A percentile compares a stretch with the other conserved stretches of the same genome.
Conservation (phyloP, 2,113 vertebrate genomes). For the Charadrius vociferus region DNA sequence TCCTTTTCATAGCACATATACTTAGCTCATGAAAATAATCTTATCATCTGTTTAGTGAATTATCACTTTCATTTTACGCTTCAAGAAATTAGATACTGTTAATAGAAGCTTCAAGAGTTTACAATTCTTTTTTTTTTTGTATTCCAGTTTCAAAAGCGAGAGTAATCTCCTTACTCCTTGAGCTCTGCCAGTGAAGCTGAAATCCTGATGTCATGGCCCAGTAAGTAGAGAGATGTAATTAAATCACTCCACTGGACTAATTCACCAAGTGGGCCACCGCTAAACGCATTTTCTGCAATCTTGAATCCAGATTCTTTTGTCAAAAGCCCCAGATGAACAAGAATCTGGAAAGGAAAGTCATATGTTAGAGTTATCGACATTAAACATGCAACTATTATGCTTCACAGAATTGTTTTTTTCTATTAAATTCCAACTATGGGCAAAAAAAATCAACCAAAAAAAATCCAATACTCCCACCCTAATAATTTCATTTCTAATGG, state of each 20-base stretch:
- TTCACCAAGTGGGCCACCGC: constrained; percentile 95
- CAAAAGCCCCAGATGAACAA: constrained; percentile 95
- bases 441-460: not conserved
- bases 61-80: constrained; percentile 73
- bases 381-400: not conserved
- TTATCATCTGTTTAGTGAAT: constrained; percentile 78
- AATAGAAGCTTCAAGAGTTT: constrained; percentile 71
- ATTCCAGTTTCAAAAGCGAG: constrained; percentile 73
- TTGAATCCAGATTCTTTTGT: constrained; percentile 99
- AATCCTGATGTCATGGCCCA: constrained; percentile 96
- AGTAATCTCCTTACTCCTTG: constrained; percentile 93
- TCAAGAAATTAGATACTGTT: constrained; percentile 70
- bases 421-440: not conserved
- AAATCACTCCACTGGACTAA: constrained; percentile 99
- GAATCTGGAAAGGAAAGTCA: constrained; percentile 79
- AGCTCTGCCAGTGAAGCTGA: constrained; percentile 97
- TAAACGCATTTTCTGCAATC: constrained; percentile 99
- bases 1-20: constrained; percentile 70
- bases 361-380: not conserved
- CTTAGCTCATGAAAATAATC: constrained; percentile 78
- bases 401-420: not conserved
- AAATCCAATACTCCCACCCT: not conserved
- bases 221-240: constrained; percentile 97
- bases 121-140: constrained; percentile 53
- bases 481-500: not conserved